phyloP scores from a whole-genome alignment of 2,888 invertebrate species.

The Heteromurus nitidus region DNA sequence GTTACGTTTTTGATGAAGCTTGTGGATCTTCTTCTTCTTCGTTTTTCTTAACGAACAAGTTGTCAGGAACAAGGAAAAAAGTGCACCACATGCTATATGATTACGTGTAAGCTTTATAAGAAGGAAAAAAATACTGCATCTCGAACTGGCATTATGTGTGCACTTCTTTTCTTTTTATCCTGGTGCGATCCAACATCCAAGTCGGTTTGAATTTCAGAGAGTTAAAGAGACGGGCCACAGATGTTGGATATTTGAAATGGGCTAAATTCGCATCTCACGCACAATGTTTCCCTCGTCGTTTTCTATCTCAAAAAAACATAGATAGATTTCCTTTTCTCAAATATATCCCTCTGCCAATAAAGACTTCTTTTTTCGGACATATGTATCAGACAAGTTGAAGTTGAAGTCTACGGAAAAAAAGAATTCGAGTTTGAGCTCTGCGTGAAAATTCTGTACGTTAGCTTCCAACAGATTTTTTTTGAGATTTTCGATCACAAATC shows the following conservation, averaged over 20 bases:
- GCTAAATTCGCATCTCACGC: conserved; percentile 60
- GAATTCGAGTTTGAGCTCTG: conserved; percentile 10
- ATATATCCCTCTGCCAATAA: conserved; percentile 53
- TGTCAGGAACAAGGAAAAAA: conserved; percentile 2
- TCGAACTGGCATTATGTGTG: neutral
- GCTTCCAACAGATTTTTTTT: conserved; percentile 1
- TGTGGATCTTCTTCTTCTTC: too few relatives aligned
- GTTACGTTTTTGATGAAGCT: conserved; percentile 27
- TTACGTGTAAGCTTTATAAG: too few relatives aligned
- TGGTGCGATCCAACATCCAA: neutral
- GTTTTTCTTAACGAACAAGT: conserved; percentile 8
- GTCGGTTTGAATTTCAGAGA: conserved; percentile 25
- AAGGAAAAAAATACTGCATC: conserved; percentile 10
- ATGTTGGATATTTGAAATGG: conserved; percentile 63
- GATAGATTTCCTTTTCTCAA: neutral
- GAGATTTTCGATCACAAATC: too few relatives aligned
- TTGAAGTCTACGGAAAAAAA: neutral
- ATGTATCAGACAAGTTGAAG: conserved; percentile 24
- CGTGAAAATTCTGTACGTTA: neutral
- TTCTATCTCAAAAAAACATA: neutral
- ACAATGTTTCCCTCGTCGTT: neutral
- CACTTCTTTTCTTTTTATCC: too few relatives aligned
- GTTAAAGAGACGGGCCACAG: conserved; percentile 59
- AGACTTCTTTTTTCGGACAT: conserved; percentile 34
- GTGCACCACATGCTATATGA: too few relatives aligned